Base-by-base conservation (phyloP, 2,888 invertebrate species). In the Hylaea fasciaria region DNA sequence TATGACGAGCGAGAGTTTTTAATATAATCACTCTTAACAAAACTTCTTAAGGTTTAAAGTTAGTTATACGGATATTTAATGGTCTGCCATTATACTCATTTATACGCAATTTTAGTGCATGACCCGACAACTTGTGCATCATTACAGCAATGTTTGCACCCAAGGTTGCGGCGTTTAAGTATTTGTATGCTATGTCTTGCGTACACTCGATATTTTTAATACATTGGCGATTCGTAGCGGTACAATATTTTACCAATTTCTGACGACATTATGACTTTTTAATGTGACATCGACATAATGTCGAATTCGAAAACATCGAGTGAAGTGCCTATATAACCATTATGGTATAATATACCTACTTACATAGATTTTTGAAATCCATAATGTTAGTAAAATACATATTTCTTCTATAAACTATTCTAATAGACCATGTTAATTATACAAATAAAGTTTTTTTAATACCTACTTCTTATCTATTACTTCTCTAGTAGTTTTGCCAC, bases 51-150 rank as follows among this genome's bases (percentile, higher is more conserved):
- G 46, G 46, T 40, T 40, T 16, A 54, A 54, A 29, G 44, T 29
- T 12, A 7, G 9, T 14, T 40, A n/a, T 10, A 17, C 35, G 7
- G 22, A 22, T 13, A 28, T 54, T 46, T 29, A 32, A 35, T 43
- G 41, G 41, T 9, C 49, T 17, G 40, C 41, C 32, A 43, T 44
- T 44, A 52, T 50, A 16, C 16, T 41, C 63, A 68, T 76, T 77
- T 79, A 74, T 70, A 54, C 66, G 75, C 71, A 76, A 79, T 80
- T 77, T 77, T 67, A 68, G 65, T 72, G 69, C 72, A 70, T 72
- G 72, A 73, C 70, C 68, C 61, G 70, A 64, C 62, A 70, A 71
- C 70, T 71, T 67, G 70, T 68, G 71, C 64, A 70, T 72, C 73
- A 73, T 82, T 80, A 78, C 72, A 61, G 64, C 60, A 61, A 60